Evolutionary conservation across 2,888 invertebrate species (phyloP), one percentile per base, ranked within the genome.

Genomic region (Oxystoma pomonae): DNA sequence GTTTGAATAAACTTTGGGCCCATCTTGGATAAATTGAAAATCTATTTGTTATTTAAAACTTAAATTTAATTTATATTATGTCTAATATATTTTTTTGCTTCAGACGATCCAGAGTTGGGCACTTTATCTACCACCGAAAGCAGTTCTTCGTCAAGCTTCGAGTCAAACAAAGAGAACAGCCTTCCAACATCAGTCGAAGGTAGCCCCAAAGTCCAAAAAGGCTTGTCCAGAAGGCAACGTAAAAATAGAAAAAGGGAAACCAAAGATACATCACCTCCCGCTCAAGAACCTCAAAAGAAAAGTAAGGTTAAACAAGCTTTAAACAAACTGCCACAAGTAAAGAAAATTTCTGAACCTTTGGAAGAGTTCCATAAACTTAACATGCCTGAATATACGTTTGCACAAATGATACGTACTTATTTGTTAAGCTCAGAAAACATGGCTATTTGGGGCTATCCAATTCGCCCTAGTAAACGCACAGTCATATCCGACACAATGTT

Each of bases 391-490:
- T 79, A 79, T 18, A 83, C 85, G 67, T 75, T 91, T 71, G 83
- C 81, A 55, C 78, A 81, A 58, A 82, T 85, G 55, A 60, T 61
- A 18, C 83, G 83, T 1, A 83, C 84, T 62, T 89, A 90, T 77
- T 75, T 87, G 18, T 81, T 92, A 58, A 83, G 84, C 20, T 82
- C 82, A 5, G 84, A 86, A 69, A 83, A 87, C 65, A 81, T 91
- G 78, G 82, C 86, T 69, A 83, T 84, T 12, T 82, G 88, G 67
- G 92, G 92, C 1, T 92, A 88, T 74, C 92, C 93, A 0, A 81
- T 90, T 83, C 83, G 58, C 77, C 83, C 9, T 82, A 84, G 22
- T 62, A 68, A 20, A 16, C 52, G 62, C 17, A 19, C 5, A 19
- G n/a, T 53, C 7, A n/a, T 53, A 9, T 53, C 53, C 7, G 53